These are phyloP conservation scores for Heteronetta atricapilla DNA, from an alignment of 2,113 vertebrate genomes.

Conservation along the genomic window DNA sequence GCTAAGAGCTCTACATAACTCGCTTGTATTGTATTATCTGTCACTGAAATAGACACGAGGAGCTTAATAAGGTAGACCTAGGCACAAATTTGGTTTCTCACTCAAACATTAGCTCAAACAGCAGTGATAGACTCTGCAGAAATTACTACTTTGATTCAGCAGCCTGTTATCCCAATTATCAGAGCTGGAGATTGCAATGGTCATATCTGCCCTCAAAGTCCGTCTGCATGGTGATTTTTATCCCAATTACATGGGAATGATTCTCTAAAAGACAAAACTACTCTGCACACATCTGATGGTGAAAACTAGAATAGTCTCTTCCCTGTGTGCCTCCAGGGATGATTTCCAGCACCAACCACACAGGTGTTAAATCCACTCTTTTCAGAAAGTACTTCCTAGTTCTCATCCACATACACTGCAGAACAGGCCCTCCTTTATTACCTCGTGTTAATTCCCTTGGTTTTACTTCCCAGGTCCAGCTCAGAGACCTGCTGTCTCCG, in stretches of 20 bases:
- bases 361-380: background rate
- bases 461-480: background rate
- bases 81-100: background rate
- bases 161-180: constrained; percentile 25
- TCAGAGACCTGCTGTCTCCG: background rate
- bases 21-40: background rate
- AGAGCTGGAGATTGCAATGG: background rate
- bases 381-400: background rate
- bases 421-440: background rate
- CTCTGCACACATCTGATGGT: background rate
- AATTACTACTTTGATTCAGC: constrained; percentile 5
- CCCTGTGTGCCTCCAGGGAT: background rate
- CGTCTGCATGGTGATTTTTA: constrained; percentile 17
- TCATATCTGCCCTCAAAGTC: constrained; percentile 1
- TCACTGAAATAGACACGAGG: constrained; percentile 5
- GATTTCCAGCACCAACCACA: background rate
- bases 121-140: background rate
- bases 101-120: background rate
- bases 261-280: background rate
- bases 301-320: background rate
- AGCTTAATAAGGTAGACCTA: background rate
- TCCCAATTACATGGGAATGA: background rate
- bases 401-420: background rate
- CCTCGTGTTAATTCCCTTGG: background rate
- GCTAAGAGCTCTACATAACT: background rate